phyloP scores from a whole-genome alignment of 2,113 vertebrate species.

The Pelusios castaneus region DNA sequence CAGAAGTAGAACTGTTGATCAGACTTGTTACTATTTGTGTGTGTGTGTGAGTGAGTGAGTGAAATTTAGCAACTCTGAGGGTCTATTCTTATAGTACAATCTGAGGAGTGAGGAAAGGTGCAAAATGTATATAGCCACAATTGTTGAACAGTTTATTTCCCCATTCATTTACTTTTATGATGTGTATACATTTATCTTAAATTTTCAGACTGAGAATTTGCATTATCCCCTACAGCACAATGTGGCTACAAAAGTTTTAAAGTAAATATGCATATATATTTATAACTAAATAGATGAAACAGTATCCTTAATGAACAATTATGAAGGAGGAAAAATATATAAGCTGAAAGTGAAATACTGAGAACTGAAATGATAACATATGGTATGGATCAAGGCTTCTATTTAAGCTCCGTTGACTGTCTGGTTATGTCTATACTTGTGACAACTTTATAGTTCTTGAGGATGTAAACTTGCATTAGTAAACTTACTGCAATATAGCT shows the following conservation, averaged over 20 bases:
- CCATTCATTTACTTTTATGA: constrained; percentile 60
- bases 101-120: constrained; percentile 34
- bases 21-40: neutral
- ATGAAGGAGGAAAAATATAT: neutral
- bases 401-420: constrained; percentile 18
- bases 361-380: neutral
- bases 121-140: constrained; percentile 68
- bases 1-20: constrained; percentile 27
- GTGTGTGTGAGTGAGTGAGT: constrained; percentile 11
- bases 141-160: constrained; percentile 63
- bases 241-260: constrained; percentile 32
- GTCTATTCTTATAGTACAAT: constrained; percentile 16
- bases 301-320: constrained; percentile 56
- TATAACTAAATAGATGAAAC: constrained; percentile 49
- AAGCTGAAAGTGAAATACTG: neutral
- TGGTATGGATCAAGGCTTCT: neutral
- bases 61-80: neutral
- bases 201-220: constrained; percentile 10
- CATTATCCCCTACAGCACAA: constrained; percentile 40
- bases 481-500: neutral
- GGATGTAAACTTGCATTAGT: neutral
- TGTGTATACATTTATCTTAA: constrained; percentile 55
- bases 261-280: constrained; percentile 35
- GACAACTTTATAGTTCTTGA: neutral
- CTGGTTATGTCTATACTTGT: neutral